A percentile compares a stretch with the other conserved stretches of the same genome.
These are phyloP conservation scores for Sarcophaga rosellei DNA, from an alignment of 2,888 invertebrate species.

Conservation along the genomic window DNA sequence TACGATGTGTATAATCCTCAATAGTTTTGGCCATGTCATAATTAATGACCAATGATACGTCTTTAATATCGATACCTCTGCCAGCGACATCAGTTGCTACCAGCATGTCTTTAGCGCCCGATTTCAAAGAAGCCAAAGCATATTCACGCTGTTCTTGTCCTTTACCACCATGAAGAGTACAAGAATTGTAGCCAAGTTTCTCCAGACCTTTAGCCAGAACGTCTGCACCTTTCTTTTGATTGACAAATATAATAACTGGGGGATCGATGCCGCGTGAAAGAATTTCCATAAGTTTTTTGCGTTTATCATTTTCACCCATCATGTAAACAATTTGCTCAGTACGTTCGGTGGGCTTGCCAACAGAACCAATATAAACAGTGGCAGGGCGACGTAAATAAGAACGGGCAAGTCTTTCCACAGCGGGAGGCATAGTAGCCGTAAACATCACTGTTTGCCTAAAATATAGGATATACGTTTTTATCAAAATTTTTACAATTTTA, in stretches of 20 bases:
- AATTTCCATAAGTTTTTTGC: slow-evolving; percentile 97
- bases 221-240: slow-evolving; percentile 99
- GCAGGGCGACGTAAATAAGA: slow-evolving; percentile 97
- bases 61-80: slow-evolving; percentile 99
- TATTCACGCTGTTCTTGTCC: slow-evolving; percentile 99
- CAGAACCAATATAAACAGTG: slow-evolving; percentile 97
- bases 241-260: slow-evolving; percentile 99
- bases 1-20: slow-evolving; percentile 98
- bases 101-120: slow-evolving; percentile 97
- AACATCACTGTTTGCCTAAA: slow-evolving; percentile 98
- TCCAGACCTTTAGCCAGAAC: slow-evolving; percentile 98
- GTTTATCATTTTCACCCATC: slow-evolving; percentile 97
- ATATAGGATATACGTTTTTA: neutral
- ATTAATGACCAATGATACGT: slow-evolving; percentile 99
- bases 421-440: slow-evolving; percentile 99
- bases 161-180: slow-evolving; percentile 99
- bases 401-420: slow-evolving; percentile 97
- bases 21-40: slow-evolving; percentile 99
- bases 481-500: slow-evolving; percentile 93
- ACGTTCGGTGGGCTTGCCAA: slow-evolving; percentile 98
- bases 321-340: slow-evolving; percentile 98
- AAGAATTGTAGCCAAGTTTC: slow-evolving; percentile 97
- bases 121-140: slow-evolving; percentile 97
- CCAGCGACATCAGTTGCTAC: slow-evolving; percentile 99
- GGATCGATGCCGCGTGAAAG: slow-evolving; percentile 95